phyloP scores from a whole-genome alignment of 2,888 invertebrate genomes.

The Ceraclea dissimilis region DNA sequence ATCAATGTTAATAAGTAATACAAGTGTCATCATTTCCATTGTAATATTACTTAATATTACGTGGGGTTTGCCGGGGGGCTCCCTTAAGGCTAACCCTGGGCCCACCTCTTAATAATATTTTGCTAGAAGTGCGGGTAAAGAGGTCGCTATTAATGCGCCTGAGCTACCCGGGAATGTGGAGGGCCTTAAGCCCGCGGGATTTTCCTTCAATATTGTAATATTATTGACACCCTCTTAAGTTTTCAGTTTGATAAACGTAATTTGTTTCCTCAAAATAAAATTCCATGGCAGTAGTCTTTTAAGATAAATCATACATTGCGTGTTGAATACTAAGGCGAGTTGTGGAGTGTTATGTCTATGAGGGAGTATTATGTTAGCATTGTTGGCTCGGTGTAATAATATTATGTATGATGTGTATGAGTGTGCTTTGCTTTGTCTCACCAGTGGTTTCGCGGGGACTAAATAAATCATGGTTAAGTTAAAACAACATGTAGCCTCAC shows the following conservation, averaged over 20 bases:
- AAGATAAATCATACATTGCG: not conserved
- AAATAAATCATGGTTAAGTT: constrained; percentile 26
- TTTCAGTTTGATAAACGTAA: not conserved
- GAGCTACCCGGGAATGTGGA: no score
- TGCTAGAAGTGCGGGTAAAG: no score
- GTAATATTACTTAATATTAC: no score
- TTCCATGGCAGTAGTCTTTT: not conserved
- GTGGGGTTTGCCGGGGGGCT: no score
- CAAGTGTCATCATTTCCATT: no score
- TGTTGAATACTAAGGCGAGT: not conserved
- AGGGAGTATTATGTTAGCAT: not conserved
- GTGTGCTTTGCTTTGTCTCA: not conserved
- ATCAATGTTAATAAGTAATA: no score
- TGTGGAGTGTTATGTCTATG: not conserved
- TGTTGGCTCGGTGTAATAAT: not conserved
- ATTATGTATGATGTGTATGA: not conserved
- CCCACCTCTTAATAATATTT: no score
- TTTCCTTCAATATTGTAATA: no score
- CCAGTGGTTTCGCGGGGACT: constrained; percentile 21
- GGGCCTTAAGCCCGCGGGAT: no score
- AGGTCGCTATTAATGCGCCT: no score
- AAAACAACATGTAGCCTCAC: constrained; percentile 18
- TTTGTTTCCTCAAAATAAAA: not conserved
- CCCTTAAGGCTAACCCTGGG: no score
- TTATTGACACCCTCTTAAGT: not conserved